Evolutionary conservation across 1,140 invertebrate genomes (phyloP).

Genomic region (Macrotrachela quadricornifera): DNA sequence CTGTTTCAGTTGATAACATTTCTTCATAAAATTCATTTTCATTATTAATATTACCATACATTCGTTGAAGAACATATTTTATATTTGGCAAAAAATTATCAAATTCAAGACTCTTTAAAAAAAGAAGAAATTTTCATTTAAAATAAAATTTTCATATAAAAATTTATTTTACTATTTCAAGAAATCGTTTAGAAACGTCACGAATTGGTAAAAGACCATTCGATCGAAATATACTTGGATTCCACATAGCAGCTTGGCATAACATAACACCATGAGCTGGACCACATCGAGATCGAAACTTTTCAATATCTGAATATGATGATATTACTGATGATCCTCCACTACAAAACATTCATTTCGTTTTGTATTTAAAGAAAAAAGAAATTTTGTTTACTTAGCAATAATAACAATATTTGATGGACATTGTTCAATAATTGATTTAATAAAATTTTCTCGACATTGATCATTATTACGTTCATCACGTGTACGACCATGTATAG

Average conservation of each 20-base stretch:
- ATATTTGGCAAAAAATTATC: constrained; percentile 68
- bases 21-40: background rate
- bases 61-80: constrained; percentile 85
- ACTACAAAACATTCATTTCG: constrained; percentile 36
- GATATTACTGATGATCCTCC: constrained; percentile 66
- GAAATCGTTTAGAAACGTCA: constrained; percentile 46
- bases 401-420: background rate
- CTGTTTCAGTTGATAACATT: background rate
- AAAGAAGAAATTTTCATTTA: background rate
- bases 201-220: constrained; percentile 46
- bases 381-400: background rate
- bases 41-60: constrained; percentile 45
- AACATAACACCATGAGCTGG: constrained; percentile 71
- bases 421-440: constrained; percentile 31
- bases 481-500: constrained; percentile 70
- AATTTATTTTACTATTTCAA: constrained; percentile 35
- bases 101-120: constrained; percentile 47
- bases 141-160: no score
- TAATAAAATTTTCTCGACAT: background rate
- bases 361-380: background rate
- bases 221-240: constrained; percentile 65
- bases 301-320: constrained; percentile 45
- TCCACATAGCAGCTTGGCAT: constrained; percentile 71
- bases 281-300: constrained; percentile 49
- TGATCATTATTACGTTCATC: constrained; percentile 23